Evolutionary conservation across 2,888 invertebrate species (phyloP).

Genomic region (Agrilus cyanescens): DNA sequence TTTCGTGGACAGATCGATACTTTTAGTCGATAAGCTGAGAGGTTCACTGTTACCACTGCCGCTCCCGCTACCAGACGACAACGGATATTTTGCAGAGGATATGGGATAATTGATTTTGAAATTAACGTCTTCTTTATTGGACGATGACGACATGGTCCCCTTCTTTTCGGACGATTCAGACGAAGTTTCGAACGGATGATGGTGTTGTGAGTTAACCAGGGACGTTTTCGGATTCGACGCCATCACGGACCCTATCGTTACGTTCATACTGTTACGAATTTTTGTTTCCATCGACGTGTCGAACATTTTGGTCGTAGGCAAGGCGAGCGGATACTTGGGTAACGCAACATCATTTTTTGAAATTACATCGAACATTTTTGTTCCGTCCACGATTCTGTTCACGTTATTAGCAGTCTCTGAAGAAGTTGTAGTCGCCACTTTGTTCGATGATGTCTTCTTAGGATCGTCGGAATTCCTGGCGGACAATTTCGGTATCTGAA

Average conservation of each 20-base stretch:
- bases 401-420: conserved; percentile 22
- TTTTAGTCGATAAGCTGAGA: conserved; percentile 30
- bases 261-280: conserved; percentile 27
- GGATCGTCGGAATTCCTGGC: conserved; percentile 34
- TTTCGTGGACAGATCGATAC: conserved; percentile 37
- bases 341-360: conserved; percentile 22
- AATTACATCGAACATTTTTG: conserved; percentile 30
- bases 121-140: conserved; percentile 23
- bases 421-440: conserved; percentile 10
- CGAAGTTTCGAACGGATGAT: conserved; percentile 6
- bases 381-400: conserved; percentile 24
- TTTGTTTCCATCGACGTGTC: conserved; percentile 30
- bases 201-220: conserved; percentile 7
- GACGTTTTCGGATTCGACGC: conserved; percentile 11
- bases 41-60: conserved; percentile 18
- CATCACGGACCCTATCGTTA: conserved; percentile 9
- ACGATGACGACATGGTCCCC: conserved; percentile 21
- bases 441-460: conserved; percentile 24
- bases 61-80: conserved; percentile 8
- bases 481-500: conserved; percentile 77
- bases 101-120: conserved; percentile 23
- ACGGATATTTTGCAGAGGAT: conserved; percentile 23
- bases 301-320: conserved; percentile 27
- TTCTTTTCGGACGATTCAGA: conserved; percentile 20
- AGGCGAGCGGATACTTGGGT: conserved; percentile 27